Conservation (phyloP, 1,140 invertebrate species). For the Myzus persicae region DNA sequence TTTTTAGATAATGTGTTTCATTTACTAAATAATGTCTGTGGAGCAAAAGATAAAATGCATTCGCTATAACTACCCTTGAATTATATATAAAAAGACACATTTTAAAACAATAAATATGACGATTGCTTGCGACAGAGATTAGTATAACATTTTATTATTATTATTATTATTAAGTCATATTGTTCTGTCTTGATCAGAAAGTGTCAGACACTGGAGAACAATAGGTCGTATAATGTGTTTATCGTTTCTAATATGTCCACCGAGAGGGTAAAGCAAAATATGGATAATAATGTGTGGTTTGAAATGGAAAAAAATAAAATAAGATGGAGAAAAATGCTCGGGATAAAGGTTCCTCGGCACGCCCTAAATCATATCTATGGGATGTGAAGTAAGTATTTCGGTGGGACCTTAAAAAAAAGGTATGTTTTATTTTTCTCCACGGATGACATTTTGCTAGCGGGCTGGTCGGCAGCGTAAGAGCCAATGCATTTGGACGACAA, state of each 20-base stretch:
- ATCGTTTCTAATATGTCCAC: conserved; percentile 5
- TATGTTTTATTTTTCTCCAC: conserved; percentile 27
- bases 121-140: neutral
- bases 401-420: conserved; percentile 42
- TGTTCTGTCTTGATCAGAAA: neutral
- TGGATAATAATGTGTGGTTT: conserved; percentile 23
- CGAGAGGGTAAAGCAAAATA: neutral
- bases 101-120: neutral
- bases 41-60: neutral
- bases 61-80: neutral
- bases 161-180: neutral
- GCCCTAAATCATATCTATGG: conserved; percentile 46
- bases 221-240: neutral
- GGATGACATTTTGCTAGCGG: conserved; percentile 13
- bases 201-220: neutral
- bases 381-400: conserved; percentile 43
- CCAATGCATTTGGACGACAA: neutral
- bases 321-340: neutral
- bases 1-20: neutral
- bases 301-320: neutral
- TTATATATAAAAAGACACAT: neutral
- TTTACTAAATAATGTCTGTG: neutral
- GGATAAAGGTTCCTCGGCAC: neutral
- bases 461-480: neutral
- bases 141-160: neutral